Evolutionary conservation across 2,113 vertebrate species (phyloP).

Genomic region (Hemiprocne comata): DNA sequence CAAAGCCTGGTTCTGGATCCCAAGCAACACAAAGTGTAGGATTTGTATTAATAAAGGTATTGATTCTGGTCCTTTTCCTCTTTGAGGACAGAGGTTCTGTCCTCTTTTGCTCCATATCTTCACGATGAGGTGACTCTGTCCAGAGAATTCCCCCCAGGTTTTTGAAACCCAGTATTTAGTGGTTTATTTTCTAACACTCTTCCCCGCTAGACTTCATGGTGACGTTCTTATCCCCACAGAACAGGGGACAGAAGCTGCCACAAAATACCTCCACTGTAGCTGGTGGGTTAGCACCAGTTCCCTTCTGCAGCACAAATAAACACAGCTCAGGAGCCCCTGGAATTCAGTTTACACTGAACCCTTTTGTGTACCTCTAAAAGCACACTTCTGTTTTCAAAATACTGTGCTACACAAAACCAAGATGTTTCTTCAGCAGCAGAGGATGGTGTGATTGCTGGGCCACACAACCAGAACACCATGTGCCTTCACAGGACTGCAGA

Average conservation of each 20-base stretch:
- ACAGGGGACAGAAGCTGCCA: not conserved
- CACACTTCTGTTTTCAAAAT: not conserved
- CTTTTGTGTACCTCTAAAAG: not conserved
- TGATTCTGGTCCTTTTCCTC: not conserved
- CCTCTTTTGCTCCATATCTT: not conserved
- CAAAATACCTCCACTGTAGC: not conserved
- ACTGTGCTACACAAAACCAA: not conserved
- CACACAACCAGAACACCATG: not conserved
- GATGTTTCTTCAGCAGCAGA: not conserved
- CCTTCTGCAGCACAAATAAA: not conserved
- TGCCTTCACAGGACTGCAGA: not conserved
- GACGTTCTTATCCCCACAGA: rapidly evolving
- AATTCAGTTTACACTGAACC: not conserved
- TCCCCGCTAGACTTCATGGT: not conserved
- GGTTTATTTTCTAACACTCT: not conserved
- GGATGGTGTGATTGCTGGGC: not conserved
- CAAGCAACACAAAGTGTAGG: not conserved
- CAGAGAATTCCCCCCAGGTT: not conserved
- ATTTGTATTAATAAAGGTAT: not conserved
- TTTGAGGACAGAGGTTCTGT: not conserved
- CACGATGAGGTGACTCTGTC: not conserved
- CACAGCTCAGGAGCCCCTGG: not conserved
- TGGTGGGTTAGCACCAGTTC: not conserved
- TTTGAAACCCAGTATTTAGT: not conserved
- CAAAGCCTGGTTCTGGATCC: not conserved